phyloP scores from a whole-genome alignment of 2,113 vertebrate genomes.

The Chloroceryle aenea region DNA sequence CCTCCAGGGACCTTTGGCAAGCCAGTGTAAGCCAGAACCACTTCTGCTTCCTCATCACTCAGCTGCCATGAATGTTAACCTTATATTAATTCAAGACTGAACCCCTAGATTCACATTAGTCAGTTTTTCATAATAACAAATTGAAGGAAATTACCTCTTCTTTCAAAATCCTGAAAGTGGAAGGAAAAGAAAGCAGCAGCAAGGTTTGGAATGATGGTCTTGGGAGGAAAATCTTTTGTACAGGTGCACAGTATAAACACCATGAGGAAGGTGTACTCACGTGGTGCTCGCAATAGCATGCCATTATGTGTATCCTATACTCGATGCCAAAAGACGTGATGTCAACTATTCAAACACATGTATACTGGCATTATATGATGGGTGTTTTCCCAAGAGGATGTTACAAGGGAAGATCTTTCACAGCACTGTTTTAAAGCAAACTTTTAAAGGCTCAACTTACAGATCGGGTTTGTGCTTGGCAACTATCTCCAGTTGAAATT shows the following conservation, averaged over 20 bases:
- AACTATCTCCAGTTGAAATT: constrained; percentile 55
- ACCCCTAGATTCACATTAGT: constrained; percentile 1
- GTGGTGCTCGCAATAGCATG: not conserved
- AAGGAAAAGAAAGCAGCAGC: not conserved
- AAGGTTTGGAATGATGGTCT: not conserved
- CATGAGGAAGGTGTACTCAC: not conserved
- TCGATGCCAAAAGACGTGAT: not conserved
- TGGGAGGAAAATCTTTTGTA: not conserved
- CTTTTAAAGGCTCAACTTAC: constrained; percentile 53
- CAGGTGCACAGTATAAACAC: not conserved
- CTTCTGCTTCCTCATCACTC: constrained; percentile 54
- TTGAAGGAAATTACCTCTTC: not conserved
- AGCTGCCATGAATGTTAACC: constrained; percentile 9
- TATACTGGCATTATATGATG: not conserved
- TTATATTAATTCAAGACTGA: constrained; percentile 38
- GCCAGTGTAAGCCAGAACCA: not conserved
- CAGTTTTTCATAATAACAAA: constrained; percentile 12
- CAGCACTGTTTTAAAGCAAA: not conserved
- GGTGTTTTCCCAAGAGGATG: not conserved
- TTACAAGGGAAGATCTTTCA: not conserved
- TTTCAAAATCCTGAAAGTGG: not conserved
- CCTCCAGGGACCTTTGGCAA: constrained; percentile 20
- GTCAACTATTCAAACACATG: not conserved
- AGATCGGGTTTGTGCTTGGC: constrained; percentile 60
- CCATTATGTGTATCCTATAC: not conserved